Evolutionary conservation across 2,797 vertebrate genomes (phyloP).

Genomic region (Manis crassicaudata): DNA sequence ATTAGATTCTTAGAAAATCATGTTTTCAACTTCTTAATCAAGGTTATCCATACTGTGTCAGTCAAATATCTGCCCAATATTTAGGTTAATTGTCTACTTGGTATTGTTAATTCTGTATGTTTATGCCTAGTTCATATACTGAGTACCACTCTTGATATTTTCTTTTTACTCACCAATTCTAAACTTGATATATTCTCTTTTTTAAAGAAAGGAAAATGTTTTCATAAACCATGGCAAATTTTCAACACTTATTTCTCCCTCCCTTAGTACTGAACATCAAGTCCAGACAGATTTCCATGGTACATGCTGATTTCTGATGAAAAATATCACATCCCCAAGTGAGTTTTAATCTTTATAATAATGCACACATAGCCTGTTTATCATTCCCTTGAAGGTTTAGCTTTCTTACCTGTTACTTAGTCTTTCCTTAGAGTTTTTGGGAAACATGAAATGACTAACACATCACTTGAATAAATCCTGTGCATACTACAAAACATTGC

Average conservation of each 20-base stretch:
- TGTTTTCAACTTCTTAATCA: neutral
- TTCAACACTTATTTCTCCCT: neutral
- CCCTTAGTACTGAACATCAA: neutral
- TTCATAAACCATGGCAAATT: constrained; percentile 15
- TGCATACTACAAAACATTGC: neutral
- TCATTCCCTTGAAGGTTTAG: neutral
- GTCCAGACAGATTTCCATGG: neutral
- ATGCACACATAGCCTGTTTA: neutral
- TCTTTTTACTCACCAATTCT: neutral
- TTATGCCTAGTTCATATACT: neutral
- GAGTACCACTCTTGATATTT: neutral
- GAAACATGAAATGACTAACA: neutral
- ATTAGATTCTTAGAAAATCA: neutral
- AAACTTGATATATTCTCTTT: neutral
- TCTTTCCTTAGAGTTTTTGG: neutral
- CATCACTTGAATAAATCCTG: neutral
- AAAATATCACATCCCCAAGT: neutral
- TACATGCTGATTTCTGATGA: neutral
- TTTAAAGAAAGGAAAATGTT: neutral
- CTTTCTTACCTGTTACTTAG: neutral
- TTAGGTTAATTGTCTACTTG: neutral
- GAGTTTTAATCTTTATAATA: neutral
- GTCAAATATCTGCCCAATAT: neutral
- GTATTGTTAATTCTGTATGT: neutral
- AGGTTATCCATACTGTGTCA: neutral